Evolutionary conservation across 2,797 vertebrate genomes (phyloP).

Genomic region (Clarias platycephalus): DNA sequence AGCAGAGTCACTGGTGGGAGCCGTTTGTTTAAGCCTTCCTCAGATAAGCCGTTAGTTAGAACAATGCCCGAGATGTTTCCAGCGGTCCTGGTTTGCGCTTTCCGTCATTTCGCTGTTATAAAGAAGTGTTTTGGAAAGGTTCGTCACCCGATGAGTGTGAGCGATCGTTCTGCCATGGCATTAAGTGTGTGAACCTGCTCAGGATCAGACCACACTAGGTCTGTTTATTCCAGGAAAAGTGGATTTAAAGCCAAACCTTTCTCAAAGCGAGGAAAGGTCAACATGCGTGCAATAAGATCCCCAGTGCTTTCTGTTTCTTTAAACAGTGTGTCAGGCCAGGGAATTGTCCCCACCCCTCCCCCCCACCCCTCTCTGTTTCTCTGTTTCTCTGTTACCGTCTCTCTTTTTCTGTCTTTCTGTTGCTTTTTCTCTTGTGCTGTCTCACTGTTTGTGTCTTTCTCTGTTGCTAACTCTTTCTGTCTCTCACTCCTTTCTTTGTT

Average conservation of each 20-base stretch:
- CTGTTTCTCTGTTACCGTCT: too few species aligned
- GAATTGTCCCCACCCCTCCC: neutral
- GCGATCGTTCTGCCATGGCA: neutral
- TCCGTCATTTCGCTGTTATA: neutral
- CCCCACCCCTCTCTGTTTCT: too few species aligned
- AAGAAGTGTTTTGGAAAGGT: conserved; percentile 18
- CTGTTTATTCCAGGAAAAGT: conserved; percentile 33
- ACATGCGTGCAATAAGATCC: conserved; percentile 30
- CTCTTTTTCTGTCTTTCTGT: neutral
- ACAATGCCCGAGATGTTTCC: conserved; percentile 16
- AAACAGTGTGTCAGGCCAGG: conserved; percentile 17
- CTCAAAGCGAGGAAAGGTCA: conserved; percentile 33
- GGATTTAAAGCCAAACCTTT: conserved; percentile 29
- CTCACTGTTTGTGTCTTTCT: neutral
- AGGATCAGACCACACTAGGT: conserved; percentile 12
- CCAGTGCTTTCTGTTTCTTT: conserved; percentile 10
- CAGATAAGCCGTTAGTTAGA: conserved; percentile 19
- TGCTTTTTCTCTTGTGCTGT: neutral
- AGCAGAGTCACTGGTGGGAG: neutral
- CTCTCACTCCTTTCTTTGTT: neutral
- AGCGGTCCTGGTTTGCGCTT: neutral
- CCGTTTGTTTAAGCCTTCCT: neutral
- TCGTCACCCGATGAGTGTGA: conserved; percentile 35
- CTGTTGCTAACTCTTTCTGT: neutral
- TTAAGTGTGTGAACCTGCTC: conserved; percentile 22